Base-by-base conservation (phyloP, 2,888 invertebrate genomes). In the Lasioglossum leucozonium region DNA sequence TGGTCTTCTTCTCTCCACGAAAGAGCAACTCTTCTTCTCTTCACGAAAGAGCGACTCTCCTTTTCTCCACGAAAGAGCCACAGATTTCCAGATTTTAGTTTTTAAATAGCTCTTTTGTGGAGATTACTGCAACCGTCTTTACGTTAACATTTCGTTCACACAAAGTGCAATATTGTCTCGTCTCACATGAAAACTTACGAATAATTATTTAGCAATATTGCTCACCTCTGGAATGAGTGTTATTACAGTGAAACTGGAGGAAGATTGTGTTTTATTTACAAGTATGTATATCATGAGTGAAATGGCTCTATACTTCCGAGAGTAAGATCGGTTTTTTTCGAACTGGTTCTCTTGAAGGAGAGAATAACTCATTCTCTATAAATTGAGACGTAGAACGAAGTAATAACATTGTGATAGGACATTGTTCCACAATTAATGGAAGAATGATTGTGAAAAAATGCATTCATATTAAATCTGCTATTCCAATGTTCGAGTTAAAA, bases 211-310 rank as follows among this genome's bases (percentile, higher is more conserved):
- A 26, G 18, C 65, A 18, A 37, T 65, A 22, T 22, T 67, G 67
- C 37, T 37, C 22, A 11, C 10, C 34, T 16, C 67, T 37, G 62
- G 16, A 8, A 34, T 34, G 34, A 65, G 65, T 18, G 18, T 65
- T 18, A 8, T 65, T 8, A 65, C 65, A 65, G 65, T 65, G 65
- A 65, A 65, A 30, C 34, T 30, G 18, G 0, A 65, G 65, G 65
- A 65, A 34, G 65, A 65, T 65, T 65, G 18, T 67, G 67, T 67
- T 37, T 40, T 67, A 67, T 67, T 22, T 67, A 67, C 67, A 67
- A 67, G 67, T 34, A 58, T 13, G 26, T 34, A 58, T 13, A 13
- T 40, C n/a, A 37, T 0, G 11, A 4, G 0, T 13, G 26, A 58
- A n/a, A 55, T 10, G 55, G 55, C n/a, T 58, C 55, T 0, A 11